These are phyloP conservation scores for Acrobasis suavella DNA, from an alignment of 2,888 invertebrate species.

Conservation along the genomic window DNA sequence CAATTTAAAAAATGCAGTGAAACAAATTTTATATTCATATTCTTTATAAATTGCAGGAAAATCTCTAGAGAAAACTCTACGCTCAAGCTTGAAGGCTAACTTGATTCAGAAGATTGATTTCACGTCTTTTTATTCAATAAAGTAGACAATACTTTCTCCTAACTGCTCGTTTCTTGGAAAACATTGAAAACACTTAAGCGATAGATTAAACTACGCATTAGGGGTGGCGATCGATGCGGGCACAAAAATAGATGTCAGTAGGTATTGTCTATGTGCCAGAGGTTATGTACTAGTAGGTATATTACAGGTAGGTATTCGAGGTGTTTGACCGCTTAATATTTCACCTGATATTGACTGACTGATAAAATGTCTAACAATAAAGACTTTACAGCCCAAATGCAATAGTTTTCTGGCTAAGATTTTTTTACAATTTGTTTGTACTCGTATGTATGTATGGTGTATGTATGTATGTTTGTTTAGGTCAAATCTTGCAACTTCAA, in stretches of 20 bases:
- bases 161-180: slow-evolving; percentile 3
- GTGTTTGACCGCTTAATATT: slow-evolving; percentile 1
- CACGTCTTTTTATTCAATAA: slow-evolving; percentile 4
- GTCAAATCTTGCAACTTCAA: no score
- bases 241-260: slow-evolving; percentile 26
- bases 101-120: slow-evolving; percentile 11
- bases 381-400: no score
- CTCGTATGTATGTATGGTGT: no score
- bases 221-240: slow-evolving; percentile 24
- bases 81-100: slow-evolving; percentile 3
- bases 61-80: slow-evolving; percentile 1
- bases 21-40: not conserved
- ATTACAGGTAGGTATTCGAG: slow-evolving; percentile 14
- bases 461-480: no score
- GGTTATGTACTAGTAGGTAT: not conserved
- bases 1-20: no score
- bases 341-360: not conserved
- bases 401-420: no score
- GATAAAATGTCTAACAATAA: no score
- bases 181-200: slow-evolving; percentile 21
- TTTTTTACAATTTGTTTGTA: no score
- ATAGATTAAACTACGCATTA: slow-evolving; percentile 26
- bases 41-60: not conserved
- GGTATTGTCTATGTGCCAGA: slow-evolving; percentile 24
- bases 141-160: not conserved